phyloP scores from a whole-genome alignment of 2,888 invertebrate species.

The Morpho deidamia region DNA sequence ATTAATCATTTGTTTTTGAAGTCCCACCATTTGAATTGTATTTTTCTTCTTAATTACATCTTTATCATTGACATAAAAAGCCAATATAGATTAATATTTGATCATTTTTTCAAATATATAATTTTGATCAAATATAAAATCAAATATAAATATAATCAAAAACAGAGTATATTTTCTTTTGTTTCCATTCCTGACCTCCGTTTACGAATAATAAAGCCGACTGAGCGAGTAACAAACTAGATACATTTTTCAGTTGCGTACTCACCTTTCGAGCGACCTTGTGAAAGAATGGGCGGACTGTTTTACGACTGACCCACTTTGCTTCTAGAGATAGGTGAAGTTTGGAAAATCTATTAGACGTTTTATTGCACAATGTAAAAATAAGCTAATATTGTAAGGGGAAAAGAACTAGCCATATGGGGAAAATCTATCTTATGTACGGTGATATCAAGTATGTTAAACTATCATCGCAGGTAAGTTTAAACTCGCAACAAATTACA shows the following conservation, averaged over 20 bases:
- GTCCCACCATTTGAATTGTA: no score
- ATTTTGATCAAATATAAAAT: no score
- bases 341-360: background rate
- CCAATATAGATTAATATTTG: no score
- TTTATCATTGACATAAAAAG: no score
- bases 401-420: constrained; percentile 45
- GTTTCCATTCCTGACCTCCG: background rate
- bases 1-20: no score
- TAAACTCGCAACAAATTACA: no score
- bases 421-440: no score
- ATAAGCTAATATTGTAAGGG: constrained; percentile 28
- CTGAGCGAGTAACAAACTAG: constrained; percentile 22
- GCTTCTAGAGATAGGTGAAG: constrained; percentile 31
- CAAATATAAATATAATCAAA: no score
- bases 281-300: constrained; percentile 46
- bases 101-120: no score
- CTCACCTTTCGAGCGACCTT: constrained; percentile 50
- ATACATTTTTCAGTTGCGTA: constrained; percentile 58
- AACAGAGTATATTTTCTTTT: background rate
- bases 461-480: no score
- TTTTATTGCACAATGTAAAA: background rate
- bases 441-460: no score
- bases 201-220: constrained; percentile 13
- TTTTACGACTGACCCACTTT: constrained; percentile 56
- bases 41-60: no score